Conservation (phyloP, 2,888 invertebrate species). For the Trisateles emortualis region DNA sequence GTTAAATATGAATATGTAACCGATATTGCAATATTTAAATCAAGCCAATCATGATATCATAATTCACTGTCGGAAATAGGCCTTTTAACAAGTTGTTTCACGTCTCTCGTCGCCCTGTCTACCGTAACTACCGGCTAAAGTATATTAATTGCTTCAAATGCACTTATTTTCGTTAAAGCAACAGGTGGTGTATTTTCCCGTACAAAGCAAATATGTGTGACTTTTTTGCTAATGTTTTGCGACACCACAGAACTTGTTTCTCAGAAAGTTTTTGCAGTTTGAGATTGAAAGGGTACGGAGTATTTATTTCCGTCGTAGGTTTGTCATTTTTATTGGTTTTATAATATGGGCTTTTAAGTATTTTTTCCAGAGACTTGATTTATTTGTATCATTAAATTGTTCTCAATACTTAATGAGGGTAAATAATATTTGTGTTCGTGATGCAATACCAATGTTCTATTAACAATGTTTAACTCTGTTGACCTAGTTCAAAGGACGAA, state of each 20-base stretch:
- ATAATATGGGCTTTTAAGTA: neutral
- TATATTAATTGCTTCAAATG: constrained; percentile 1
- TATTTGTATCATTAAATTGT: constrained; percentile 15
- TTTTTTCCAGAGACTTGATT: neutral
- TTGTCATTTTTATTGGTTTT: constrained; percentile 2
- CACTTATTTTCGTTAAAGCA: constrained; percentile 7
- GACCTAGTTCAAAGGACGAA: constrained; percentile 35
- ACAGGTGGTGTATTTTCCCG: constrained; percentile 7
- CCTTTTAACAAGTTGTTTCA: neutral
- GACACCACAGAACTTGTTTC: constrained; percentile 15
- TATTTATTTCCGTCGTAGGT: neutral
- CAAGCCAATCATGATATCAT: neutral
- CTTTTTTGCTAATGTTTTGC: constrained; percentile 15
- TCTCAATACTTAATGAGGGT: constrained; percentile 32
- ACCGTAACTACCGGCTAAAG: neutral
- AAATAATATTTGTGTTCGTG: constrained; percentile 31
- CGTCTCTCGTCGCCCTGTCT: neutral
- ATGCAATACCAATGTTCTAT: constrained; percentile 35
- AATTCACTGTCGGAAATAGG: neutral
- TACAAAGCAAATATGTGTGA: constrained; percentile 7
- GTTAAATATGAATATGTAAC: neutral
- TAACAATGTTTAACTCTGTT: constrained; percentile 40
- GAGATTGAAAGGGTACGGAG: neutral
- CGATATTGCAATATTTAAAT: constrained; percentile 1
- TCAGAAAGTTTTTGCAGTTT: constrained; percentile 13